Evolutionary conservation across 2,888 invertebrate genomes (phyloP).

Genomic region (Nephrotoma flavescens): DNA sequence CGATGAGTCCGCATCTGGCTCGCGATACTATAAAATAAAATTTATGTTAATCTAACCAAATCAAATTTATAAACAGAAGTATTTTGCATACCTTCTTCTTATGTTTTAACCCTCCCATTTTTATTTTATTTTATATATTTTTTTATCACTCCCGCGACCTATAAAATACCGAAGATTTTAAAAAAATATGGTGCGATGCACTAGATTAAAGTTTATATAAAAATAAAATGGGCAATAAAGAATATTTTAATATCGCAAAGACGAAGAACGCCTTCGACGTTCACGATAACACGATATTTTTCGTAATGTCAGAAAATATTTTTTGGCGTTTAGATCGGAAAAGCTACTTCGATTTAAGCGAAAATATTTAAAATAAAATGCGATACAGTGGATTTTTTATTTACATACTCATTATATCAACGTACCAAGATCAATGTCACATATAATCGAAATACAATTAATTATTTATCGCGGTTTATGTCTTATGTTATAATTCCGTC

Average conservation of each 20-base stretch:
- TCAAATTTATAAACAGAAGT: not conserved
- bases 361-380: too few relatives aligned
- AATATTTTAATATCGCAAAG: not conserved
- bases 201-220: not conserved
- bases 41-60: not conserved
- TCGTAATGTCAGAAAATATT: not conserved
- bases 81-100: not conserved
- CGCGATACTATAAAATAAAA: not conserved
- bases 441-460: not conserved
- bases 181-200: not conserved
- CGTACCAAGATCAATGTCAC: not conserved
- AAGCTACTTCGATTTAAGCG: not conserved
- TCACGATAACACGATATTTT: not conserved
- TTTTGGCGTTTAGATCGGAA: not conserved
- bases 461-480: not conserved
- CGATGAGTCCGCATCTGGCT: not conserved
- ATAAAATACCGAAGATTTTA: not conserved
- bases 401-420: not conserved
- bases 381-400: not conserved
- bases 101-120: not conserved
- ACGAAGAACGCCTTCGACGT: not conserved
- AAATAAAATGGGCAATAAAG: not conserved
- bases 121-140: not conserved
- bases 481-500: not conserved
- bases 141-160: not conserved